Percentiles rank a stretch among this genome's conserved stretches.
Conservation (phyloP, 92 coral and sea anemone genomes). For the Porites lobata region DNA sequence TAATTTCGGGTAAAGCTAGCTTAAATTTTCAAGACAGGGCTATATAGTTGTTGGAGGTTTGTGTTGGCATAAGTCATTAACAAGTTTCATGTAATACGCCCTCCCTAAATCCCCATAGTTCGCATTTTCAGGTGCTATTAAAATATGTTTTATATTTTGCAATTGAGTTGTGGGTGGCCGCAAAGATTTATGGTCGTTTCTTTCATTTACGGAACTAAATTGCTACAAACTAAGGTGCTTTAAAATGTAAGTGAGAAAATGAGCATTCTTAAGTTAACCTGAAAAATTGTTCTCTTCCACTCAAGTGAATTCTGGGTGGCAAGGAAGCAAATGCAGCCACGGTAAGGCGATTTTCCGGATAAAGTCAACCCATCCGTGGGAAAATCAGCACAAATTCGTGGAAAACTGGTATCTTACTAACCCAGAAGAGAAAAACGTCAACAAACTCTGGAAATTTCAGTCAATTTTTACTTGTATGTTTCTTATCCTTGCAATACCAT, state of each 20-base stretch:
- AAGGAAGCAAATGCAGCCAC: not conserved
- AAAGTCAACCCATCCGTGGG: not conserved
- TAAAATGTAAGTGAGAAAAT: not conserved
- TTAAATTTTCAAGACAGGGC: no score
- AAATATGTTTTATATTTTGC: slow-evolving; percentile 1
- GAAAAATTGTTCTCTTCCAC: not conserved
- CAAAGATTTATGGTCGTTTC: not conserved
- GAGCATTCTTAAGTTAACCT: slow-evolving; percentile 6
- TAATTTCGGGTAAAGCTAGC: no score
- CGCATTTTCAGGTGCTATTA: slow-evolving; percentile 9
- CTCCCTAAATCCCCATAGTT: slow-evolving; percentile 11
- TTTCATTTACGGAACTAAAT: not conserved
- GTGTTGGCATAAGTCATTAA: not conserved
- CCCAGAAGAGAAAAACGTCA: not conserved
- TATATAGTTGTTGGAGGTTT: not conserved
- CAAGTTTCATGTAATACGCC: not conserved
- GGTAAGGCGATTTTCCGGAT: slow-evolving; percentile 3
- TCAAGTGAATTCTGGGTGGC: not conserved
- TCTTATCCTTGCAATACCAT: not conserved
- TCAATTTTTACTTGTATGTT: no score
- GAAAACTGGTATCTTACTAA: no score
- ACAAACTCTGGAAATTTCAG: not conserved
- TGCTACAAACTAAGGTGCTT: not conserved
- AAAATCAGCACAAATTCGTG: not conserved
- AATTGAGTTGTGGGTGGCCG: slow-evolving; percentile 7